Evolutionary conservation across 2,797 vertebrate species (phyloP).

Genomic region (Sylvilagus floridanus): DNA sequence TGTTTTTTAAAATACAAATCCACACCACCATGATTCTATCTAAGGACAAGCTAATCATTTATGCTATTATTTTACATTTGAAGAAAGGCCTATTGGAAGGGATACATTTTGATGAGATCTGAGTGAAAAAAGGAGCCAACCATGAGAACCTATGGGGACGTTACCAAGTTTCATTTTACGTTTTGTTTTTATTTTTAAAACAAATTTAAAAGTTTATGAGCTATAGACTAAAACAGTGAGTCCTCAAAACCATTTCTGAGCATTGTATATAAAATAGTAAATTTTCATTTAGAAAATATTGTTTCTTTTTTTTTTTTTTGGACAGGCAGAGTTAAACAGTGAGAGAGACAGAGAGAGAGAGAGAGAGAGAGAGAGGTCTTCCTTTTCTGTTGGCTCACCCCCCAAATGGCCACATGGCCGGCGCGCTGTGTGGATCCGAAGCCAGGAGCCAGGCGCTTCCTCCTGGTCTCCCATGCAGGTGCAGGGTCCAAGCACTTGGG

Average conservation of each 20-base stretch:
- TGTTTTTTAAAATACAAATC: neutral
- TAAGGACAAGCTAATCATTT: neutral
- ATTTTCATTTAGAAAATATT: conserved; percentile 61
- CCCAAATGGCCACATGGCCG: too few relatives aligned
- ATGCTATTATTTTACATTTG: neutral
- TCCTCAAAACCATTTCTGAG: conserved; percentile 9
- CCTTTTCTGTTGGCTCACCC: too few relatives aligned
- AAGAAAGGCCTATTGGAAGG: neutral
- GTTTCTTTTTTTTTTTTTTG: too few relatives aligned
- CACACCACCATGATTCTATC: neutral
- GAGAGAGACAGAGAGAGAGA: too few relatives aligned
- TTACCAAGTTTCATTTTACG: neutral
- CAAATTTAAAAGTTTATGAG: neutral
- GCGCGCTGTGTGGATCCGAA: too few relatives aligned
- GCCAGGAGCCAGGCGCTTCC: too few relatives aligned
- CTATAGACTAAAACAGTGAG: conserved; percentile 60
- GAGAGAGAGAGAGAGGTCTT: too few relatives aligned
- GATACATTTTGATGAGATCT: neutral
- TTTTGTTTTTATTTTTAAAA: neutral
- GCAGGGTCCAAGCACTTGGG: too few relatives aligned
- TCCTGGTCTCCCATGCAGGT: too few relatives aligned
- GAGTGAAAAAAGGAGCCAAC: neutral
- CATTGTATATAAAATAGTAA: conserved; percentile 66
- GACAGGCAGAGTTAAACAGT: too few relatives aligned
- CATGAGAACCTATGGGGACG: neutral